phyloP scores from a whole-genome alignment of 2,888 invertebrate species.

The Drosophila ezoana region DNA sequence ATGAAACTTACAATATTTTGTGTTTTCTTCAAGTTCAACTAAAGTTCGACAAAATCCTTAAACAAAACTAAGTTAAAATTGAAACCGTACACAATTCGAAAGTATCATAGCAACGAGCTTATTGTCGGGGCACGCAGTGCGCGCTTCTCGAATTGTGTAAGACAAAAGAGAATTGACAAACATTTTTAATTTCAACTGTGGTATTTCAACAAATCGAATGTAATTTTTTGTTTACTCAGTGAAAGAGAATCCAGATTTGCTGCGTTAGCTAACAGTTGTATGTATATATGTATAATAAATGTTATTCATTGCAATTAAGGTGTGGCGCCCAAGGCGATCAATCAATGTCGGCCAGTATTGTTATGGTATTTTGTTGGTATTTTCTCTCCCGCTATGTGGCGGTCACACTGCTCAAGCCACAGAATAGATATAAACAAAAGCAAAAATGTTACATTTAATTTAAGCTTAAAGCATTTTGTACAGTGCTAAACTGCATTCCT shows the following conservation, averaged over 20 bases:
- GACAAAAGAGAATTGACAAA: no score
- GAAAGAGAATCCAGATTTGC: no score
- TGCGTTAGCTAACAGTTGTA: no score
- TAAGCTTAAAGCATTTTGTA: conserved; percentile 32
- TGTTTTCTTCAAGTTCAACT: not conserved
- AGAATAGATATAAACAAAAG: conserved; percentile 58
- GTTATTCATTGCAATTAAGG: not conserved
- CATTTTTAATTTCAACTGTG: no score
- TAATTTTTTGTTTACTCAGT: no score
- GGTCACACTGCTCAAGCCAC: conserved; percentile 37
- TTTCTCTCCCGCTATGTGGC: not conserved
- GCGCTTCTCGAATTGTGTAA: not conserved
- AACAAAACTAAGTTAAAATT: not conserved
- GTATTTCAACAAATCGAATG: no score
- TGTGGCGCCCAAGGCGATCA: not conserved
- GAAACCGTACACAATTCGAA: not conserved
- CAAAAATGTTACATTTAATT: conserved; percentile 44
- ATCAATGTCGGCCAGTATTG: not conserved
- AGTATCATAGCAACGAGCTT: conserved; percentile 36
- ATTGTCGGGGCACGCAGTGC: not conserved
- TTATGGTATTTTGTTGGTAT: conserved; percentile 15
- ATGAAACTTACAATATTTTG: conserved; percentile 27
- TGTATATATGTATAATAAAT: not conserved
- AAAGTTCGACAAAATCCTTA: not conserved
- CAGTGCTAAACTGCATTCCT: conserved; percentile 60